These are phyloP conservation scores for Oedothorax gibbosus DNA, from an alignment of 1,140 invertebrate genomes.

Conservation along the genomic window DNA sequence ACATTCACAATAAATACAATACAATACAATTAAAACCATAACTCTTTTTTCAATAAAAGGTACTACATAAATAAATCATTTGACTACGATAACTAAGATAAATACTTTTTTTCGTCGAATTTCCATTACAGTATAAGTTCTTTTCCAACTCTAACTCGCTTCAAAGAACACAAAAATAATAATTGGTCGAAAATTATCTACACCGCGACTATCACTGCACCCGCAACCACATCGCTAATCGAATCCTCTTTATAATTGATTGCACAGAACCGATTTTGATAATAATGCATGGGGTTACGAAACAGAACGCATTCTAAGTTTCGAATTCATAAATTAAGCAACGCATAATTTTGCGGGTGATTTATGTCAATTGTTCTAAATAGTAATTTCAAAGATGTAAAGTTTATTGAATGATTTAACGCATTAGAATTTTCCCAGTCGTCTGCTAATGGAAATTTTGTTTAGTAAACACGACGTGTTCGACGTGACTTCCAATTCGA, in stretches of 20 bases:
- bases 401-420: conserved; percentile 57
- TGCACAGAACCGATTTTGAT: conserved; percentile 32
- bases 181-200: conserved; percentile 16
- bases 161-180: not conserved
- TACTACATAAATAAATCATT: too few relatives aligned
- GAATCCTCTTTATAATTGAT: conserved; percentile 35
- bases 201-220: conserved; percentile 12
- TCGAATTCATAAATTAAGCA: conserved; percentile 50
- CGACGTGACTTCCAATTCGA: conserved; percentile 14
- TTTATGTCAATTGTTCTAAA: conserved; percentile 54
- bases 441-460: conserved; percentile 47
- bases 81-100: too few relatives aligned
- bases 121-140: too few relatives aligned
- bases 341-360: conserved; percentile 26
- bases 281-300: conserved; percentile 35
- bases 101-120: too few relatives aligned
- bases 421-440: not conserved
- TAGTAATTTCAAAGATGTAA: conserved; percentile 57
- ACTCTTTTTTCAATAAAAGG: too few relatives aligned
- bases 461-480: conserved; percentile 8
- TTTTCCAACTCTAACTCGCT: not conserved
- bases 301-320: conserved; percentile 52
- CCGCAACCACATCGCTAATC: conserved; percentile 21
- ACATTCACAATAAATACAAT: too few relatives aligned
- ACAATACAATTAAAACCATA: too few relatives aligned